Percentiles rank a stretch among this genome's conserved stretches.
Conservation (phyloP, 2,888 invertebrate genomes). For the Caenorhabditis panamensis region DNA sequence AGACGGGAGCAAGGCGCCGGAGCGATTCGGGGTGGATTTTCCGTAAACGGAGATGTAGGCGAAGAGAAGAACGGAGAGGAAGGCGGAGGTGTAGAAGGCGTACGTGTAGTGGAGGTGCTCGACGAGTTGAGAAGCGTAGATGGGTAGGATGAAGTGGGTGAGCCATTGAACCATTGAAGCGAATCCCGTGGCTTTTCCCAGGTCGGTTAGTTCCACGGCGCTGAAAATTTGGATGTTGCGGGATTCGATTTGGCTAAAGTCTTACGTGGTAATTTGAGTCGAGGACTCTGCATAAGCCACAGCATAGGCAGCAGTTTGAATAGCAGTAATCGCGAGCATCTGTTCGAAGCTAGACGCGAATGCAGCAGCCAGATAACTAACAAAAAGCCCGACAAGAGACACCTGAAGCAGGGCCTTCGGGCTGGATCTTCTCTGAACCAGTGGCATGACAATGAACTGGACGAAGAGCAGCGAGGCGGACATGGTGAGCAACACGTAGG, state of each 20-base stretch:
- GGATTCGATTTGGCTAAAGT: neutral
- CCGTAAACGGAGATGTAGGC: constrained; percentile 76
- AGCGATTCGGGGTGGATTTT: constrained; percentile 77
- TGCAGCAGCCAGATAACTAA: constrained; percentile 74
- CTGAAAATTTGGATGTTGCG: constrained; percentile 56
- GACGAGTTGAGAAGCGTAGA: constrained; percentile 79
- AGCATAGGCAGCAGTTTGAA: constrained; percentile 80
- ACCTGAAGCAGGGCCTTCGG: constrained; percentile 67
- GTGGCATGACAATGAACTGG: constrained; percentile 79
- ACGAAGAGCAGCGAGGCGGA: constrained; percentile 76
- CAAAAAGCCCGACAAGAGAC: constrained; percentile 70
- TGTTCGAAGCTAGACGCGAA: constrained; percentile 78
- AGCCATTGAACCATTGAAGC: constrained; percentile 80
- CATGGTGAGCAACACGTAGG: constrained; percentile 79
- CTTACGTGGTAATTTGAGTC: constrained; percentile 80
- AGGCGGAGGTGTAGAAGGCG: constrained; percentile 80
- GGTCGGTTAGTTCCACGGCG: constrained; percentile 78
- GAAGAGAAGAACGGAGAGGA: constrained; percentile 72
- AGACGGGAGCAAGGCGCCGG: constrained; percentile 76
- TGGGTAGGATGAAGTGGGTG: constrained; percentile 80
- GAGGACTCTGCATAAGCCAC: constrained; percentile 80
- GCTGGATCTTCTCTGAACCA: constrained; percentile 73
- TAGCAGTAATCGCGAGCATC: constrained; percentile 77
- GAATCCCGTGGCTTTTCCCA: constrained; percentile 81
- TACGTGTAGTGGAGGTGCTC: constrained; percentile 79